Percentiles rank a stretch among this genome's conserved stretches.
These are phyloP conservation scores for Liparis tanakae DNA, from an alignment of 2,797 vertebrate species.

Conservation along the genomic window DNA sequence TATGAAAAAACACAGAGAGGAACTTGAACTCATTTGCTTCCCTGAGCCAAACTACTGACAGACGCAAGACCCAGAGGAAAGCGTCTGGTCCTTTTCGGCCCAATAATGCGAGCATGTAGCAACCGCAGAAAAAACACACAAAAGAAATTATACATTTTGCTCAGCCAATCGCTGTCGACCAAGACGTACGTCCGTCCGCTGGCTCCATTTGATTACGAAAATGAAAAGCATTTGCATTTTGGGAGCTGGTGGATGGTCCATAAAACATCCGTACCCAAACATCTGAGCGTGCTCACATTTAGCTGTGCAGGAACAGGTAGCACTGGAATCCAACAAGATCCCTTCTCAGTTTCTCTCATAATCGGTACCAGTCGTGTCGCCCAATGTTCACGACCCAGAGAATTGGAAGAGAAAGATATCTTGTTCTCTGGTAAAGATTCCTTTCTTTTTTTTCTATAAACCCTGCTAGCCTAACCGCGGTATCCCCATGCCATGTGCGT, in stretches of 20 bases:
- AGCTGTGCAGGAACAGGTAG: background rate
- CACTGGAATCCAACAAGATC: background rate
- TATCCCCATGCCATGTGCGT: slow-evolving; percentile 46
- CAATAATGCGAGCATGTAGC: slow-evolving; percentile 68
- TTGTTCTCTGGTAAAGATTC: slow-evolving; percentile 60
- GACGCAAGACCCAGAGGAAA: slow-evolving; percentile 74
- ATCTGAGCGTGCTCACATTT: slow-evolving; percentile 13
- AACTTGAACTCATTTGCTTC: slow-evolving; percentile 76
- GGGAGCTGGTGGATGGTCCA: background rate
- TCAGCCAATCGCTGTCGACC: slow-evolving; percentile 51
- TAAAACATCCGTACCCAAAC: slow-evolving; percentile 16
- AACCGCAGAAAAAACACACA: slow-evolving; percentile 57
- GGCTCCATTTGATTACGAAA: slow-evolving; percentile 55
- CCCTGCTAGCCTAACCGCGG: slow-evolving; percentile 46
- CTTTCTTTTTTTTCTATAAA: slow-evolving; percentile 35
- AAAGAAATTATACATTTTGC: slow-evolving; percentile 27
- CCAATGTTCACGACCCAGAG: slow-evolving; percentile 55
- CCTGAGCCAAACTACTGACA: slow-evolving; percentile 81
- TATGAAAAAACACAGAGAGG: slow-evolving; percentile 82
- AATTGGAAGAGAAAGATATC: slow-evolving; percentile 71
- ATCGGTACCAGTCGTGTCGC: slow-evolving; percentile 49
- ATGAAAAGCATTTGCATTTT: slow-evolving; percentile 34
- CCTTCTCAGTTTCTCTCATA: slow-evolving; percentile 9
- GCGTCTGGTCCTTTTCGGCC: slow-evolving; percentile 70
- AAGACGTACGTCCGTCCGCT: slow-evolving; percentile 53